phyloP scores from a whole-genome alignment of 2,888 invertebrate species.

The Caenorhabditis panamensis region DNA sequence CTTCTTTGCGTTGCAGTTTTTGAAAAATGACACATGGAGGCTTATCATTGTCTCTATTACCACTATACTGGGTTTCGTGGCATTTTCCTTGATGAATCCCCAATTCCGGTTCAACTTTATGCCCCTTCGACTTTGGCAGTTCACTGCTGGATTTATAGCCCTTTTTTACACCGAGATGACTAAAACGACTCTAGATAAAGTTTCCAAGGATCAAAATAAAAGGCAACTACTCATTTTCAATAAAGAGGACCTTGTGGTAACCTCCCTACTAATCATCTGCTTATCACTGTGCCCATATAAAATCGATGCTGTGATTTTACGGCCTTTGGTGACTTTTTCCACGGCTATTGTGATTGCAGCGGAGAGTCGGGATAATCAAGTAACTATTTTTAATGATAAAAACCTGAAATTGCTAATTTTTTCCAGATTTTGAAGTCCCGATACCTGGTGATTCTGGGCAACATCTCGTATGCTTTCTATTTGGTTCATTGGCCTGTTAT shows the following conservation, averaged over 20 bases:
- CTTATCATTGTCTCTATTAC: too few species aligned
- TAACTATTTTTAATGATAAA: too few species aligned
- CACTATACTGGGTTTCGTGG: too few species aligned
- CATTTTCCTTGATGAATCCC: too few species aligned
- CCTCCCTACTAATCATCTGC: background rate
- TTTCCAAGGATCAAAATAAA: background rate
- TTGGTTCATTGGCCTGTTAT: constrained; percentile 52
- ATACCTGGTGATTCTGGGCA: background rate
- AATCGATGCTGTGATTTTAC: background rate
- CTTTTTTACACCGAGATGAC: constrained; percentile 10
- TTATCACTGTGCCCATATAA: constrained; percentile 4
- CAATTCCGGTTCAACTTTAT: constrained; percentile 61
- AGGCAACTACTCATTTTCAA: background rate
- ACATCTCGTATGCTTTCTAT: constrained; percentile 37
- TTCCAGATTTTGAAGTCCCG: background rate
- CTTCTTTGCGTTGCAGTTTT: constrained; percentile 34
- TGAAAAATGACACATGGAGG: constrained; percentile 32
- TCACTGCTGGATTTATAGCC: constrained; percentile 28
- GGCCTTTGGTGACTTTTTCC: constrained; percentile 16
- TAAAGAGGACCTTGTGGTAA: background rate
- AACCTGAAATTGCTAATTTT: background rate
- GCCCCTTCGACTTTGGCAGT: constrained; percentile 52
- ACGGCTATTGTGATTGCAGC: constrained; percentile 14
- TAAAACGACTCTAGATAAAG: background rate
- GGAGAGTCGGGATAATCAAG: constrained; percentile 12